Percentiles rank a stretch among this genome's conserved stretches.
phyloP scores from a whole-genome alignment of 2,888 invertebrate genomes.

The Sinohyriopsis cumingii region DNA sequence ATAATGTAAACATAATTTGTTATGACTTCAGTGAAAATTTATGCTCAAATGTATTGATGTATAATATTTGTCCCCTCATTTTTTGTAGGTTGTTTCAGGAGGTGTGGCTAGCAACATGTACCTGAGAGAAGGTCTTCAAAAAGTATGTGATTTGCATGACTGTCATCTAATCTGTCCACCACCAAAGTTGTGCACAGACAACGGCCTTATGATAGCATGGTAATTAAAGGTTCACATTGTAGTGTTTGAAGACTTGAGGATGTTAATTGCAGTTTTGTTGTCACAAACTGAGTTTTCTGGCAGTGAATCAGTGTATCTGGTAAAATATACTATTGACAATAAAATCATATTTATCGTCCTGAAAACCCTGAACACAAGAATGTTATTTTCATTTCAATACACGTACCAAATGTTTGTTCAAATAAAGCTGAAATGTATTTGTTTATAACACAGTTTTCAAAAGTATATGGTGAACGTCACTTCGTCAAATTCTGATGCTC shows the following conservation, averaged over 20 bases:
- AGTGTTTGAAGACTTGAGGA: background rate
- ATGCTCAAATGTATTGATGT: background rate
- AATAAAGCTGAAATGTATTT: too few relatives aligned
- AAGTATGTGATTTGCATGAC: slow-evolving; percentile 79
- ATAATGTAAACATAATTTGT: too few relatives aligned
- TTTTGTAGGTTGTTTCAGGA: slow-evolving; percentile 86
- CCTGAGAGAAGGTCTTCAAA: slow-evolving; percentile 81
- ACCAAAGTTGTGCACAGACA: slow-evolving; percentile 92
- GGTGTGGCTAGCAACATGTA: slow-evolving; percentile 96
- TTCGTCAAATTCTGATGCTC: too few relatives aligned
- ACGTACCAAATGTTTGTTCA: too few relatives aligned
- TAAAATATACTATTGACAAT: too few relatives aligned
- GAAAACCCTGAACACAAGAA: too few relatives aligned
- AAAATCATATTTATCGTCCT: too few relatives aligned
- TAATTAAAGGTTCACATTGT: slow-evolving; percentile 39
- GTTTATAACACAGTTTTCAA: too few relatives aligned
- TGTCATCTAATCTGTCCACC: slow-evolving; percentile 82
- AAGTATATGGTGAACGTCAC: too few relatives aligned
- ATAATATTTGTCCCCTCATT: background rate
- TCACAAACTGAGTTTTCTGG: too few relatives aligned
- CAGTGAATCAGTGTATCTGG: too few relatives aligned
- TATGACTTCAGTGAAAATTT: background rate
- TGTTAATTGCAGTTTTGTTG: background rate
- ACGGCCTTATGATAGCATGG: slow-evolving; percentile 99
- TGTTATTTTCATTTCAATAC: too few relatives aligned